A percentile compares a stretch with the other conserved stretches of the same genome.
phyloP scores from a whole-genome alignment of 2,888 invertebrate species.

The Platerodrilus igneus region DNA sequence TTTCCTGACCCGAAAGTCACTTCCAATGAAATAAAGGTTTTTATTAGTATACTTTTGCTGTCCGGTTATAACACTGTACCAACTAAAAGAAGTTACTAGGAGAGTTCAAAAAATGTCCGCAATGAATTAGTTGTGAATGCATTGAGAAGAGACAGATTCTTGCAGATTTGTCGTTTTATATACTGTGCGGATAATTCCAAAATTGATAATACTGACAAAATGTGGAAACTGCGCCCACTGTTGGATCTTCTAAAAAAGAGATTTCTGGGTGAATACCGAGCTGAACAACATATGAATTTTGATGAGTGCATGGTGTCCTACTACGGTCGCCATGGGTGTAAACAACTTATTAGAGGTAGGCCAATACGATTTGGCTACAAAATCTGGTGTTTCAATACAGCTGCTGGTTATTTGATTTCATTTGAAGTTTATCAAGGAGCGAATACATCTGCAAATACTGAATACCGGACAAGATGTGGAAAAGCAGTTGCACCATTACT shows the following conservation, averaged over 20 bases:
- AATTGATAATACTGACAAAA: conserved; percentile 26
- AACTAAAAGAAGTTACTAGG: conserved; percentile 19
- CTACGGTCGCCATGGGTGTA: too few species aligned
- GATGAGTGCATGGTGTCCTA: too few species aligned
- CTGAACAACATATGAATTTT: conserved; percentile 26
- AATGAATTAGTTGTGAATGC: conserved; percentile 20
- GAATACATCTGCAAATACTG: too few species aligned
- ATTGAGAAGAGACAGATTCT: conserved; percentile 24
- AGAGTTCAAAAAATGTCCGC: conserved; percentile 17
- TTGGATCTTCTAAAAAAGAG: conserved; percentile 20
- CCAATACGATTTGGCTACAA: conserved; percentile 32
- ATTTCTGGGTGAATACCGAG: conserved; percentile 21
- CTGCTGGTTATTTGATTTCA: conserved; percentile 27
- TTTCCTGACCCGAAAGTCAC: background rate
- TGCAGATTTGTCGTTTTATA: conserved; percentile 20
- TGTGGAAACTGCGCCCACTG: conserved; percentile 31
- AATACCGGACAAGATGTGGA: conserved; percentile 6
- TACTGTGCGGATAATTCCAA: conserved; percentile 23
- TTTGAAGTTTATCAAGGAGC: conserved; percentile 16
- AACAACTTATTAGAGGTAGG: too few species aligned
- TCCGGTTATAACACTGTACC: conserved; percentile 5
- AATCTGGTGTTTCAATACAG: conserved; percentile 28
- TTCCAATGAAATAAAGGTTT: background rate
- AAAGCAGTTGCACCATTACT: too few species aligned
- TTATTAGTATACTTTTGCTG: conserved; percentile 1